phyloP scores from a whole-genome alignment of 1,140 invertebrate genomes.

The Leptinotarsa lineolata region DNA sequence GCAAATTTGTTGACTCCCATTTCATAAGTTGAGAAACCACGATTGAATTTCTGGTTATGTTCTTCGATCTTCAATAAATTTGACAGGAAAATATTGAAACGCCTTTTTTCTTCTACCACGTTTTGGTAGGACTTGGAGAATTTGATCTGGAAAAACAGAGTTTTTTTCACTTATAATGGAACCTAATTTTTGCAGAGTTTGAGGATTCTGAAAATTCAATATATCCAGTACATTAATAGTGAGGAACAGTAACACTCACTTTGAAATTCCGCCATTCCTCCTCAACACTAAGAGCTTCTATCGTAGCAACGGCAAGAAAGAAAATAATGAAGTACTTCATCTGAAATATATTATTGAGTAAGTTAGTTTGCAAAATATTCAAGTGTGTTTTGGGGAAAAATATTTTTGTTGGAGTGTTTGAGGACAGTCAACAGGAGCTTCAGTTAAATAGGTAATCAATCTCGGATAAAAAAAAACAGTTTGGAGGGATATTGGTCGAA shows the following conservation, averaged over 20 bases:
- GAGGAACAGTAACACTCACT: not conserved
- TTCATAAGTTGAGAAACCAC: constrained; percentile 69
- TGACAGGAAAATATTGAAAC: constrained; percentile 83
- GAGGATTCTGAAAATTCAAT: not conserved
- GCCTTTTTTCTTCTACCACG: constrained; percentile 71
- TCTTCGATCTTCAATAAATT: constrained; percentile 80
- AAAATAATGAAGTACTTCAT: not conserved
- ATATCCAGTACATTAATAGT: not conserved
- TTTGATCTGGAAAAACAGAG: not conserved
- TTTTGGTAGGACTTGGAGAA: not conserved
- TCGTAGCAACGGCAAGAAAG: not conserved
- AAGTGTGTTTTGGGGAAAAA: no score
- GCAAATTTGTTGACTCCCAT: constrained; percentile 78
- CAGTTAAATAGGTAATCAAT: no score
- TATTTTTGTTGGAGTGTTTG: no score
- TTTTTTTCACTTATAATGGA: no score
- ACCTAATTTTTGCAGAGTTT: not conserved
- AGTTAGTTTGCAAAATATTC: no score
- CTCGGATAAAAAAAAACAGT: no score
- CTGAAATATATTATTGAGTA: not conserved
- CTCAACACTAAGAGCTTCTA: not conserved
- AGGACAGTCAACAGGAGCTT: no score
- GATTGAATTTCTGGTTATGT: constrained; percentile 70
- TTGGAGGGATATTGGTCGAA: no score
- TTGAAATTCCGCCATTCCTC: not conserved